Evolutionary conservation across 2,888 invertebrate species (phyloP).

Genomic region (Lasioglossum malachurum): DNA sequence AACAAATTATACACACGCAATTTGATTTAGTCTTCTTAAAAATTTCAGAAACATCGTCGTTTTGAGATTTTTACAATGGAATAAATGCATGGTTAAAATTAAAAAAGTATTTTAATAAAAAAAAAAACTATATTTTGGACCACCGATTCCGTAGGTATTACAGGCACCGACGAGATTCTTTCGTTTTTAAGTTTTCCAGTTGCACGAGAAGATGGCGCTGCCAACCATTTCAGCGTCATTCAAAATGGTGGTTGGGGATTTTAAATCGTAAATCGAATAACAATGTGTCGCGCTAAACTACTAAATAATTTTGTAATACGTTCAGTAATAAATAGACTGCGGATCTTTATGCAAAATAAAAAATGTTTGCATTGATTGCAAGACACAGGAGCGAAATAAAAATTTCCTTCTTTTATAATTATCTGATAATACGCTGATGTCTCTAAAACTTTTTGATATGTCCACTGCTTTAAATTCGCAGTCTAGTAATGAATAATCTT

Average conservation of each 20-base stretch:
- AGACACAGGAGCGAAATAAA: too few relatives aligned
- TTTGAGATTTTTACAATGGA: background rate
- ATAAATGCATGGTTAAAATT: background rate
- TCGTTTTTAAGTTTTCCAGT: background rate
- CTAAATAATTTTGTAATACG: background rate
- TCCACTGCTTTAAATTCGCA: too few relatives aligned
- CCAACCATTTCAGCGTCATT: background rate
- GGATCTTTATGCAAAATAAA: too few relatives aligned
- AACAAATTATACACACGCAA: background rate
- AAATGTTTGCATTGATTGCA: too few relatives aligned
- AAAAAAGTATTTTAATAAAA: background rate
- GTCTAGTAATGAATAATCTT: background rate
- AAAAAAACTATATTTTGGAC: background rate
- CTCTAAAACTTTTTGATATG: too few relatives aligned
- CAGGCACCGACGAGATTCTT: too few relatives aligned
- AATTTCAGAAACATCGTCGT: background rate
- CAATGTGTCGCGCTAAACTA: too few relatives aligned
- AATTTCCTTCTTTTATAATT: too few relatives aligned
- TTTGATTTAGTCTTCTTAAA: background rate
- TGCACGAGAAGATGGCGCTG: background rate
- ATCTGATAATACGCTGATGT: too few relatives aligned
- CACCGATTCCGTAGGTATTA: background rate
- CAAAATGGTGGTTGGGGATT: too few relatives aligned
- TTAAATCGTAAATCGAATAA: too few relatives aligned
- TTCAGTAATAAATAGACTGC: background rate